Conservation (phyloP, 2,113 vertebrate species). For the Orcinus orca region DNA sequence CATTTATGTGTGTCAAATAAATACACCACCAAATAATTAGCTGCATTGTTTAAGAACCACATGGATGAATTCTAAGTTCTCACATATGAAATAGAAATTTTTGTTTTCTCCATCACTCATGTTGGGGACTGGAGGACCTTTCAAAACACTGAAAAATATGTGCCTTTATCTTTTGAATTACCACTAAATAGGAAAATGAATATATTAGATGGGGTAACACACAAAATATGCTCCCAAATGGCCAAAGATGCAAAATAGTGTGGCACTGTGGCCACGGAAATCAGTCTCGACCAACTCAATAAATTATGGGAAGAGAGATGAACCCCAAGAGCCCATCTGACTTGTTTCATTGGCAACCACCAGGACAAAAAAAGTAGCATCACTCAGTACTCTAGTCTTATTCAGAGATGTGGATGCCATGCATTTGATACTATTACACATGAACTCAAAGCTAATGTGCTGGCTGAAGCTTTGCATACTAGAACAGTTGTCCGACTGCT, state of each 20-base stretch:
- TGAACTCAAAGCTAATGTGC: background rate
- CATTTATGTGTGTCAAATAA: background rate
- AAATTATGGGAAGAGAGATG: background rate
- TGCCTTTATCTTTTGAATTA: background rate
- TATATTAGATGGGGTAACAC: background rate
- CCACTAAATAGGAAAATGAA: background rate
- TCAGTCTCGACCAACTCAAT: background rate
- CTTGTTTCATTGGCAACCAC: fast-evolving
- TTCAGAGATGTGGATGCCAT: background rate
- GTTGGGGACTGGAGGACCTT: background rate
- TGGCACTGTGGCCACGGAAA: background rate
- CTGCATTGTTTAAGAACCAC: background rate
- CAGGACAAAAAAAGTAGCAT: background rate
- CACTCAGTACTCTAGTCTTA: background rate
- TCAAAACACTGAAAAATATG: background rate
- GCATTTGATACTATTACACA: background rate
- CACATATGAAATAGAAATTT: background rate
- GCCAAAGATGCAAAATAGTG: background rate
- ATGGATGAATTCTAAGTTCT: background rate
- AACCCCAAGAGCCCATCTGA: background rate
- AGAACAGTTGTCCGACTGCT: background rate
- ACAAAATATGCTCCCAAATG: background rate
- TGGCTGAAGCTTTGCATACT: background rate
- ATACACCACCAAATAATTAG: background rate
- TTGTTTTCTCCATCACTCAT: background rate